Evolutionary conservation across 1,140 invertebrate genomes (phyloP), one percentile per base, ranked within the genome.

Genomic region (Pemphigus obesinymphae): DNA sequence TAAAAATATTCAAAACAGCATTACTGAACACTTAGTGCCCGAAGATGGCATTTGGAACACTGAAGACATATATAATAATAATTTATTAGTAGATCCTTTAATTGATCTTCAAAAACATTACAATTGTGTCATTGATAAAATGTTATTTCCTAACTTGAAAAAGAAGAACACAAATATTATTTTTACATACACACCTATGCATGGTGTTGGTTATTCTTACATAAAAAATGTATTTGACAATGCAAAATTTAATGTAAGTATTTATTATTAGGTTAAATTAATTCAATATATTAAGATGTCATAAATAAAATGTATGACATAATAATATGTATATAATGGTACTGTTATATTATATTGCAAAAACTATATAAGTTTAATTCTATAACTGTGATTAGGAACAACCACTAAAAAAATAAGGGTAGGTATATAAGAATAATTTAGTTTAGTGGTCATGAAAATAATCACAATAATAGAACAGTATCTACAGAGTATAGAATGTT

Each of bases 131-230:
- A 20, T 80, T 31, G 55, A 80, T 5, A 43, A 43, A 80, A 20
- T 80, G 37, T 45, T 80, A 29, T 61, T 80, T 61, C 76, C 76
- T 2, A 58, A 61, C 10, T 80, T 80, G 37, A 37, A 63, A 43
- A 80, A 80, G 20, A 85, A 85, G 58, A 89, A 87, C 23, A 89
- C 91, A 3, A 86, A 88, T 31, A 85, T 96, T 6, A 90, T 90
- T 84, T 93, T 96, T 83, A 93, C 94, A 0, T 99, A 99, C 85
- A 98, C 97, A 61, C 94, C 98, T 0, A 97, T 99, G 94, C 98
- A 99, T 87, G 98, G 98, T 34, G 97, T 99, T 20, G 97, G 97
- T 1, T 93, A 95, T 86, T 87, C 90, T 13, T 98, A 92, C 86
- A 90, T 97, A 83, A 85, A 89, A 55, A 88, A 91, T 84, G 93